Evolutionary conservation across 2,888 invertebrate genomes (phyloP), one percentile per base, ranked within the genome.

Genomic region (Sisyra nigra): DNA sequence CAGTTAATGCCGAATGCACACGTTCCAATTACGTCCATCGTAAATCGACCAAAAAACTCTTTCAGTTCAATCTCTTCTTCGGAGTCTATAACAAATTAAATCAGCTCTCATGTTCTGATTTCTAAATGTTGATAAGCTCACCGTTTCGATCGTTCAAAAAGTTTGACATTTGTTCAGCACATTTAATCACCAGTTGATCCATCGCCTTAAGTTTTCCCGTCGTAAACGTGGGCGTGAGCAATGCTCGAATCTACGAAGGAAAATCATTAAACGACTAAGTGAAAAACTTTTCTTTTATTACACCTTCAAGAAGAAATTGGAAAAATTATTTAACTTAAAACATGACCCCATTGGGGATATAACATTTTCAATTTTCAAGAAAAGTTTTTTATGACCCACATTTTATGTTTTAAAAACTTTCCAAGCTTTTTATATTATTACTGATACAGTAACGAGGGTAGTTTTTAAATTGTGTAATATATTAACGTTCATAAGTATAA

Each of bases 1-100:
- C 63, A 61, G 10, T 66, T 62, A 5, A 68, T 54, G 1, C 68
- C 69, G 49, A 69, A 69, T 8, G 65, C 66, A 49, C 65, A 63
- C 1, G 56, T 57, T 1, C 67, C 65, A 36, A 70, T 68, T 0
- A 69, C 65, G 49, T 71, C 69, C 7, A 65, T 65, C 2, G 68
- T 66, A 47, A 58, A 69, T 3, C 63, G 57, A 0, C 62, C 60
- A 19, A 61, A 54, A 6, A 63, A 42, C 30, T 65, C 63, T 50
- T 63, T 63, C 2, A 67, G 52, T 40, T 71, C 68, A 1, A 62
- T 46, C 0, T 57, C 53, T 7, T 50, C 41, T 1, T 15, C 40
- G 13, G 17, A 13, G 9, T 11, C 6, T 32, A 52, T 42, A 40
- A 54, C n/a, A 3, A 3, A 13, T 13, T 6, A 33, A 33, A 33